Percentiles rank a stretch among this genome's conserved stretches.
Evolutionary conservation across 2,113 vertebrate species (phyloP).

Genomic region (Dasyprocta punctata): DNA sequence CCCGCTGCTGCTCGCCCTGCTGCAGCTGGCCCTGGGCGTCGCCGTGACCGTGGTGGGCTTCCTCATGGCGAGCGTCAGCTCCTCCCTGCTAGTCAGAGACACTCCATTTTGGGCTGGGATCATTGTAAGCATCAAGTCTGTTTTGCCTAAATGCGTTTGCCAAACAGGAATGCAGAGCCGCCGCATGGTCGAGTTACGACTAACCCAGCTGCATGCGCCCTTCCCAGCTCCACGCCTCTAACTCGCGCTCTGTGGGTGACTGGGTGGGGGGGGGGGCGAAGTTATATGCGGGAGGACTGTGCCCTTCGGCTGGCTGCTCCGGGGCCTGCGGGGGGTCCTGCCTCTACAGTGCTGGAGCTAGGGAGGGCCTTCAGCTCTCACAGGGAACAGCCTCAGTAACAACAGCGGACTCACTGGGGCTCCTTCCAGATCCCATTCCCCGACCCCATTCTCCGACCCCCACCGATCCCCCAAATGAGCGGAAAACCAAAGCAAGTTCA

Average conservation of each 20-base stretch:
- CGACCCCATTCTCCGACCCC: not conserved
- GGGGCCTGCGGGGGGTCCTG: not conserved
- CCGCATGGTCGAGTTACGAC: slow-evolving; percentile 82
- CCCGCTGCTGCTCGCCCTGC: slow-evolving; percentile 93
- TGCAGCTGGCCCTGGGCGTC: slow-evolving; percentile 95
- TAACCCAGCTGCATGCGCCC: slow-evolving; percentile 86
- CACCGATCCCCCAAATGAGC: not conserved
- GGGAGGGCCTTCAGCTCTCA: not conserved
- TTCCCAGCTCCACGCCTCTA: slow-evolving; percentile 32
- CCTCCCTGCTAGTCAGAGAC: slow-evolving; percentile 95
- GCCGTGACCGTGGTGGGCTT: slow-evolving; percentile 93
- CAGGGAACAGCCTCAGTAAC: not conserved
- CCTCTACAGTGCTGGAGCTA: not conserved
- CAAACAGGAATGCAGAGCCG: slow-evolving; percentile 78
- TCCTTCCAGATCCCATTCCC: not conserved
- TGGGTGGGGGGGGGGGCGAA: not conserved
- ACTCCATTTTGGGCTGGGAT: slow-evolving; percentile 99
- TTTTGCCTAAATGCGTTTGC: slow-evolving; percentile 81
- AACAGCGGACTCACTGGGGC: not conserved
- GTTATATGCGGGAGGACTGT: not conserved
- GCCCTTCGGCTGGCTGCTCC: not conserved
- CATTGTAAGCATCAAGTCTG: slow-evolving; percentile 93
- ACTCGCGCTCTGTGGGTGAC: slow-evolving; percentile 33
- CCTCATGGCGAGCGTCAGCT: slow-evolving; percentile 93
- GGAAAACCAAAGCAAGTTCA: not conserved